Conservation (phyloP, 2,113 vertebrate genomes). For the Dolichallabes microphthalmus region DNA sequence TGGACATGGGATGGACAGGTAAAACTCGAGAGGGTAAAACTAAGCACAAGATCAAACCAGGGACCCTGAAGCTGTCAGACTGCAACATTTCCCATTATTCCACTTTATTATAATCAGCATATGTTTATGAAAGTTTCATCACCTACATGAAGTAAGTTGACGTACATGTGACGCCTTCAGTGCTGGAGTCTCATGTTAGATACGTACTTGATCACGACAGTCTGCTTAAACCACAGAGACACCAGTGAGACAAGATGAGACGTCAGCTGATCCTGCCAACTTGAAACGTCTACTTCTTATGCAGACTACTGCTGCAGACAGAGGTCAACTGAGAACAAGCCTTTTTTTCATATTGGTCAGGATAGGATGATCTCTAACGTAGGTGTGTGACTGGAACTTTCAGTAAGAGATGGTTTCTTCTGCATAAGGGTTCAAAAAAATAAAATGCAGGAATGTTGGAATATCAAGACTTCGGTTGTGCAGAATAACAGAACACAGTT, state of each 20-base stretch:
- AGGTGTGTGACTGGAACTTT: not conserved
- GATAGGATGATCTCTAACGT: not conserved
- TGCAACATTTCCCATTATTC: not conserved
- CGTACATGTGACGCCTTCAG: not conserved
- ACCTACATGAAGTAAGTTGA: not conserved
- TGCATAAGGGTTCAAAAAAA: not conserved
- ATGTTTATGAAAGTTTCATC: not conserved
- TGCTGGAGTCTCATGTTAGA: not conserved
- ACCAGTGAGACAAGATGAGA: not conserved
- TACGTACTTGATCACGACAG: not conserved
- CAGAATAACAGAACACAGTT: too few relatives aligned
- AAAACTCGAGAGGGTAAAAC: not conserved
- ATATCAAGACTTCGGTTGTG: too few relatives aligned
- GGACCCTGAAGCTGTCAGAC: too few relatives aligned
- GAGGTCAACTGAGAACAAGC: not conserved
- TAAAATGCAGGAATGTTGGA: not conserved
- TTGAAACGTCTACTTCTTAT: not conserved
- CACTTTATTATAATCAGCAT: not conserved
- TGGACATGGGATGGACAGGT: not conserved
- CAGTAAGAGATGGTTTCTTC: not conserved
- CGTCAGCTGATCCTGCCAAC: not conserved
- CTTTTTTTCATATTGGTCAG: not conserved
- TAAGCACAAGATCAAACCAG: too few relatives aligned
- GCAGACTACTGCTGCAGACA: not conserved
- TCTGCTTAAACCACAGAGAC: not conserved